Conservation (phyloP, 2,113 vertebrate species). For the Phylloscopus trochilus region DNA sequence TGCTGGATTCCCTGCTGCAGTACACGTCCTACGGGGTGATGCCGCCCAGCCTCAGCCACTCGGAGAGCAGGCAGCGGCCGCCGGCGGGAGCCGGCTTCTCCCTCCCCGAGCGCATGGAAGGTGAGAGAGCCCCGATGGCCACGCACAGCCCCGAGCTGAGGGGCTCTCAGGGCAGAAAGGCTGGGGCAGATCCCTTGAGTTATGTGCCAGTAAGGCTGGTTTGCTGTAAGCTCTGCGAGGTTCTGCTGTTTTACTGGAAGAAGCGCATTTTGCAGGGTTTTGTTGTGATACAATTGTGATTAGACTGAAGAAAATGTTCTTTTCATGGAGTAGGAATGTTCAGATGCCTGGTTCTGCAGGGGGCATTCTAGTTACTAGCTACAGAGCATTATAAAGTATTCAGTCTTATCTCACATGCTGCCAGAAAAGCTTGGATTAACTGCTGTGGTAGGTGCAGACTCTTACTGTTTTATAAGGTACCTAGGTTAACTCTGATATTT, state of each 20-base stretch:
- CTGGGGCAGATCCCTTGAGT: not conserved
- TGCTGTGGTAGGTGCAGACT: not conserved
- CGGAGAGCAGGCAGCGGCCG: slow-evolving; percentile 83
- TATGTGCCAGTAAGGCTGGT: fast-evolving
- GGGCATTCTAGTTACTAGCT: not conserved
- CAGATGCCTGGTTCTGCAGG: not conserved
- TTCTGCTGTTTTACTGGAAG: not conserved
- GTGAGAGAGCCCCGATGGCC: slow-evolving; percentile 64
- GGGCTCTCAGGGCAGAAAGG: not conserved
- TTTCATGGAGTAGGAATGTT: not conserved
- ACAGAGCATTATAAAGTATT: not conserved
- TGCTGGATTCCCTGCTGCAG: slow-evolving; percentile 93
- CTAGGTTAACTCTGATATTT: not conserved
- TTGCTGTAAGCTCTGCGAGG: not conserved
- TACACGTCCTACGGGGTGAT: slow-evolving; percentile 93
- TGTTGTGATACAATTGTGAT: not conserved
- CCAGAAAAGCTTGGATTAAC: not conserved
- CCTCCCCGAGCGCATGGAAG: slow-evolving; percentile 91
- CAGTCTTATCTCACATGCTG: not conserved
- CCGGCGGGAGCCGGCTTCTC: slow-evolving; percentile 76
- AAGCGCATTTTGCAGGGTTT: not conserved
- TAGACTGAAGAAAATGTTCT: not conserved
- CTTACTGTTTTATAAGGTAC: not conserved
- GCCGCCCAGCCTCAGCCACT: slow-evolving; percentile 92
- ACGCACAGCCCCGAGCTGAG: fast-evolving